Conservation (phyloP, 2,888 invertebrate species). For the Oeneis ivallda region DNA sequence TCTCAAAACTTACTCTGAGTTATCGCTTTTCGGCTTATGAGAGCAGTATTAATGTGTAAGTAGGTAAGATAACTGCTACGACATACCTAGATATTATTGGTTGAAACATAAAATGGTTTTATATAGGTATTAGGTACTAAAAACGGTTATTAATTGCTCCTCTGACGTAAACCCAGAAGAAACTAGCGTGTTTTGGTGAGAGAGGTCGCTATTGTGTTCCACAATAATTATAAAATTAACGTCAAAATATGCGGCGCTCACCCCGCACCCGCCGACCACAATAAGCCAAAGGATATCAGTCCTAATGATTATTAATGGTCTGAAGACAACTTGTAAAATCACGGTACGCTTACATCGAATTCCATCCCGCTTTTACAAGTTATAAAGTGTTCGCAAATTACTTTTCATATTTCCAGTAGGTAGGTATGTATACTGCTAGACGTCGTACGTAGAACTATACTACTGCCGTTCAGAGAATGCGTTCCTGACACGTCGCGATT, state of each 20-base stretch:
- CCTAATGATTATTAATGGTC: slow-evolving; percentile 71
- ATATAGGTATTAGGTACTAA: neutral
- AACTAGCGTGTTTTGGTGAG: slow-evolving; percentile 57
- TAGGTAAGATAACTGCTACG: no score
- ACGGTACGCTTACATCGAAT: slow-evolving; percentile 45
- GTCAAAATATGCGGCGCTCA: slow-evolving; percentile 68
- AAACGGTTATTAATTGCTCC: slow-evolving; percentile 20
- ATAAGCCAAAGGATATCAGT: slow-evolving; percentile 59
- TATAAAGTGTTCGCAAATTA: slow-evolving; percentile 29
- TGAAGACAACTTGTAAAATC: slow-evolving; percentile 58
- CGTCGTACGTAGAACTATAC: neutral
- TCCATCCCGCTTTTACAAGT: slow-evolving; percentile 26
- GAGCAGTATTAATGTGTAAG: no score
- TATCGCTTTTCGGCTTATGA: no score
- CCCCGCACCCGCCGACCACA: slow-evolving; percentile 51
- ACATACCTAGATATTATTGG: no score
- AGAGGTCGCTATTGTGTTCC: slow-evolving; percentile 57
- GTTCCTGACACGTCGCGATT: no score
- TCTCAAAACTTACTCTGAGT: no score
- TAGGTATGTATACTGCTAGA: neutral
- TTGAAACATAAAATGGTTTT: no score
- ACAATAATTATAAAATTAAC: slow-evolving; percentile 72
- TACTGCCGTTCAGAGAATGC: no score
- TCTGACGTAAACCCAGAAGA: slow-evolving; percentile 21
- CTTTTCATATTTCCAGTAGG: slow-evolving; percentile 14